A percentile compares a stretch with the other conserved stretches of the same genome.
Conservation (phyloP, 2,888 invertebrate genomes). For the Anthrax anthrax region DNA sequence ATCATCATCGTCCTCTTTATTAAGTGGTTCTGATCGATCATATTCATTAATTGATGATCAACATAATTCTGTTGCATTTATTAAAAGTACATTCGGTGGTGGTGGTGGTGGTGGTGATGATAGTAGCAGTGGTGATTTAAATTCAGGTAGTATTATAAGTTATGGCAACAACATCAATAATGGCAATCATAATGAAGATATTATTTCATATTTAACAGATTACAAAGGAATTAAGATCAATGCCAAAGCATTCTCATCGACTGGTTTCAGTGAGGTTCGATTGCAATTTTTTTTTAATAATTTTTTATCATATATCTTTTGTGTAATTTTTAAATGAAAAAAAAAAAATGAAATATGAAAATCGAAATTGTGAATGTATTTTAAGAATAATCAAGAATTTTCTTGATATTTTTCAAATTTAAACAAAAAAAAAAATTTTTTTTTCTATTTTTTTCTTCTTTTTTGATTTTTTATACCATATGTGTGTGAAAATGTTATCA, state of each 20-base stretch:
- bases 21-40: neutral
- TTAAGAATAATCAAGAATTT: no score
- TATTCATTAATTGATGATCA: neutral
- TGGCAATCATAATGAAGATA: slow-evolving; percentile 1
- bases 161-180: no score
- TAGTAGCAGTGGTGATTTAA: neutral
- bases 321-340: no score
- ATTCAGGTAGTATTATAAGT: slow-evolving; percentile 1
- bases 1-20: neutral
- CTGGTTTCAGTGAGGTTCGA: slow-evolving; percentile 9
- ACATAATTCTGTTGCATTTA: neutral
- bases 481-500: no score
- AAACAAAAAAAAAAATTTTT: no score
- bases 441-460: no score
- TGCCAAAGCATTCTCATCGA: slow-evolving; percentile 2
- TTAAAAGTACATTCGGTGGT: slow-evolving; percentile 1
- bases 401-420: no score
- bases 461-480: no score
- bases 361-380: no score
- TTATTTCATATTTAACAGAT: neutral
- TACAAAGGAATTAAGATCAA: neutral
- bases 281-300: neutral
- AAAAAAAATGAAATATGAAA: no score
- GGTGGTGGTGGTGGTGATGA: neutral
- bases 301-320: no score